Percentiles rank a stretch among this genome's conserved stretches.
These are phyloP conservation scores for Forficula auricularia DNA, from an alignment of 1,140 invertebrate species.

Conservation along the genomic window DNA sequence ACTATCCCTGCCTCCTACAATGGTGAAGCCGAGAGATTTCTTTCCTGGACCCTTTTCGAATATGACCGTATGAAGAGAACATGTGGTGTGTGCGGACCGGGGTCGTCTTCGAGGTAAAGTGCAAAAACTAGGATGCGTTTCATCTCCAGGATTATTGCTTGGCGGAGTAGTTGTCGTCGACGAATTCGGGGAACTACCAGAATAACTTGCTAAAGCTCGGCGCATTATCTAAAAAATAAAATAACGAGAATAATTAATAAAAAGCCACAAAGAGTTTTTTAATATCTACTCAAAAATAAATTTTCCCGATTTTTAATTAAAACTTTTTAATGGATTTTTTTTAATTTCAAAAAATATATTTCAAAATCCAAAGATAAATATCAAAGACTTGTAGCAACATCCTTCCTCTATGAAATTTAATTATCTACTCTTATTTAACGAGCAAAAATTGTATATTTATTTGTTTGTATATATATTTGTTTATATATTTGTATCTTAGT, in stretches of 20 bases:
- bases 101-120: slow-evolving; percentile 44
- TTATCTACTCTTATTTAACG: too few species aligned
- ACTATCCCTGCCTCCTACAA: slow-evolving; percentile 78
- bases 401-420: too few species aligned
- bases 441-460: too few species aligned
- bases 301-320: slow-evolving; percentile 12
- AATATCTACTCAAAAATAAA: slow-evolving; percentile 21
- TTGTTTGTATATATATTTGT: too few species aligned
- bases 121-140: slow-evolving; percentile 43
- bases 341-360: too few species aligned
- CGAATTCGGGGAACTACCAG: neutral
- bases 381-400: too few species aligned
- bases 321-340: too few species aligned
- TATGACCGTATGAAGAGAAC: slow-evolving; percentile 52
- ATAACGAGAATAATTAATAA: neutral
- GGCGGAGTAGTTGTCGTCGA: slow-evolving; percentile 2
- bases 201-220: slow-evolving; percentile 4
- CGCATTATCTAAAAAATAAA: slow-evolving; percentile 2
- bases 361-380: too few species aligned
- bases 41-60: slow-evolving; percentile 69
- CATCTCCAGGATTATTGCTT: slow-evolving; percentile 24
- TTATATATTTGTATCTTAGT: too few species aligned
- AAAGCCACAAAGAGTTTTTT: slow-evolving; percentile 12
- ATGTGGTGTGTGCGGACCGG: slow-evolving; percentile 32
- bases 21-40: slow-evolving; percentile 76